Evolutionary conservation across 2,113 vertebrate species (phyloP).

Genomic region (Vidua macroura): DNA sequence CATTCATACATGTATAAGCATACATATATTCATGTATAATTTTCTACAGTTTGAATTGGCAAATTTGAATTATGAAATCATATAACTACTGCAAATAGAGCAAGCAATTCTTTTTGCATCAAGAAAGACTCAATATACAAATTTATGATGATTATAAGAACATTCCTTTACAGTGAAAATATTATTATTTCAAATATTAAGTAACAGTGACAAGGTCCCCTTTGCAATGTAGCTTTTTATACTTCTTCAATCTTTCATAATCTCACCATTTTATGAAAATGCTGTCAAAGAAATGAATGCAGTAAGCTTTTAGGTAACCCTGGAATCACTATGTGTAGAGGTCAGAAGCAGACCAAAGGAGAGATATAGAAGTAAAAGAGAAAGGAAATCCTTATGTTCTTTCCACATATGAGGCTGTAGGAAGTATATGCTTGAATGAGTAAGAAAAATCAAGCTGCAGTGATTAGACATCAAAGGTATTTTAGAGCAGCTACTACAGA

Average conservation of each 20-base stretch:
- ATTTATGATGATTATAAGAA: not conserved
- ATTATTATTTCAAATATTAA: not conserved
- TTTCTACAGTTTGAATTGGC: not conserved
- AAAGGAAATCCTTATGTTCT: not conserved
- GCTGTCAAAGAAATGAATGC: not conserved
- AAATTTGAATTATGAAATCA: not conserved
- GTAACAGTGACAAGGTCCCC: not conserved
- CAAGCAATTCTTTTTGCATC: not conserved
- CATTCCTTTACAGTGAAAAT: not conserved
- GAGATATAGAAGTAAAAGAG: not conserved
- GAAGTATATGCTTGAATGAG: not conserved
- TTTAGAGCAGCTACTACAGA: not conserved
- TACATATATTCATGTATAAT: not conserved
- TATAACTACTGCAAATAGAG: not conserved
- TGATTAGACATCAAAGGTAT: not conserved
- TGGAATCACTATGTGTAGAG: not conserved
- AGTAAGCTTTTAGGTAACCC: not conserved
- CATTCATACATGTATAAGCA: not conserved
- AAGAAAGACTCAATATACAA: not conserved
- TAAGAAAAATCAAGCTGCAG: not conserved
- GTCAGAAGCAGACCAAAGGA: not conserved
- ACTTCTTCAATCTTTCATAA: not conserved
- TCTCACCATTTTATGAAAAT: not conserved
- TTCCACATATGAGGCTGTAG: not conserved
- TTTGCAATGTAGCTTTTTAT: not conserved